phyloP scores from a whole-genome alignment of 2,888 invertebrate genomes.

The Acanthosepion esculentum region DNA sequence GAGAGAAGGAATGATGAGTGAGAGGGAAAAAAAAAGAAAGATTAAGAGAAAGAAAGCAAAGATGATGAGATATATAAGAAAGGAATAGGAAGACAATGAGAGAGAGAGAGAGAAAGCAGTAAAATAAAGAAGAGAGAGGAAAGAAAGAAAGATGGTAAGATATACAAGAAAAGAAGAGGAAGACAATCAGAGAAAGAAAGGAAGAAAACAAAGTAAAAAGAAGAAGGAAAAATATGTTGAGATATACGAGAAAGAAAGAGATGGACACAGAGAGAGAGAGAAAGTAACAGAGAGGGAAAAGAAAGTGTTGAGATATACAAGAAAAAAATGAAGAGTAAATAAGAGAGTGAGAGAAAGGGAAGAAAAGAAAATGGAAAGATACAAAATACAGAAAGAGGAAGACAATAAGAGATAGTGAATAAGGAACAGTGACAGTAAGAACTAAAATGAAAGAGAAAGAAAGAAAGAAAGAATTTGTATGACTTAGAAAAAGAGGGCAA shows the following conservation, averaged over 20 bases:
- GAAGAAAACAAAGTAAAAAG: neutral
- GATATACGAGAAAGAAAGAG: neutral
- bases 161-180: no score
- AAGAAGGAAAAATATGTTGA: neutral
- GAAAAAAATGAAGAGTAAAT: no score
- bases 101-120: neutral
- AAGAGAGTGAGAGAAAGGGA: no score
- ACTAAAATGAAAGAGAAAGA: neutral
- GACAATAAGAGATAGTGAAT: neutral
- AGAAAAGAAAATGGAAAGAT: neutral
- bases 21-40: no score
- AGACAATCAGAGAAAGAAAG: no score
- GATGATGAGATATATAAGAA: neutral
- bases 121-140: neutral
- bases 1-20: no score
- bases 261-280: neutral
- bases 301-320: neutral
- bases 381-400: neutral
- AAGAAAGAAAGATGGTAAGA: neutral
- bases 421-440: neutral
- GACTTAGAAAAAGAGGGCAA: no score
- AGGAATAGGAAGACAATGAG: neutral
- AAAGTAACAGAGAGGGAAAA: neutral
- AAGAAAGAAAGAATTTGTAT: neutral
- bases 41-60: neutral